phyloP scores from a whole-genome alignment of 2,797 vertebrate species.

The Anableps anableps region DNA sequence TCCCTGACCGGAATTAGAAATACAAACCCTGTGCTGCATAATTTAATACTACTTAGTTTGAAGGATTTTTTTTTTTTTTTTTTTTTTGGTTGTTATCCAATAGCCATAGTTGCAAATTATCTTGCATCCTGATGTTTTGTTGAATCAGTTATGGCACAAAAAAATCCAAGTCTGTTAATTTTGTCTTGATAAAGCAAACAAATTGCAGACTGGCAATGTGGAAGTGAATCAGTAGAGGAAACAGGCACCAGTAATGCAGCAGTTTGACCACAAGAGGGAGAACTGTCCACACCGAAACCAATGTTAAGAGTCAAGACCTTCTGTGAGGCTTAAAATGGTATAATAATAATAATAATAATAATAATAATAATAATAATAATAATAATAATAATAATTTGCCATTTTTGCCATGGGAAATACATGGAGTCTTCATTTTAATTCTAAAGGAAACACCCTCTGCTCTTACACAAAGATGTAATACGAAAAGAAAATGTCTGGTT shows the following conservation, averaged over 20 bases:
- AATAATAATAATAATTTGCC: background rate
- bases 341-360: background rate
- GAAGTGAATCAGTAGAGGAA: background rate
- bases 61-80: background rate
- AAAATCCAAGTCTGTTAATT: background rate
- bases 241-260: background rate
- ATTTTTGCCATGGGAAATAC: background rate
- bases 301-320: background rate
- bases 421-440: background rate
- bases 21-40: background rate
- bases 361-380: background rate
- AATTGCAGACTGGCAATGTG: background rate
- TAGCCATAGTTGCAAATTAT: background rate
- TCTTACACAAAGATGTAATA: background rate
- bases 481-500: too few relatives aligned
- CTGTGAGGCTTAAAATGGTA: background rate
- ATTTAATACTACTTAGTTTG: background rate
- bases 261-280: slow-evolving; percentile 13
- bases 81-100: background rate
- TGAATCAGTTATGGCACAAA: background rate
- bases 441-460: background rate
- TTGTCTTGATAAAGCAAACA: background rate
- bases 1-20: background rate
- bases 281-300: background rate
- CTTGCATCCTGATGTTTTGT: background rate